Percentiles rank a stretch among this genome's conserved stretches.
Conservation (phyloP, 2,797 vertebrate genomes). For the Podargus strigoides region DNA sequence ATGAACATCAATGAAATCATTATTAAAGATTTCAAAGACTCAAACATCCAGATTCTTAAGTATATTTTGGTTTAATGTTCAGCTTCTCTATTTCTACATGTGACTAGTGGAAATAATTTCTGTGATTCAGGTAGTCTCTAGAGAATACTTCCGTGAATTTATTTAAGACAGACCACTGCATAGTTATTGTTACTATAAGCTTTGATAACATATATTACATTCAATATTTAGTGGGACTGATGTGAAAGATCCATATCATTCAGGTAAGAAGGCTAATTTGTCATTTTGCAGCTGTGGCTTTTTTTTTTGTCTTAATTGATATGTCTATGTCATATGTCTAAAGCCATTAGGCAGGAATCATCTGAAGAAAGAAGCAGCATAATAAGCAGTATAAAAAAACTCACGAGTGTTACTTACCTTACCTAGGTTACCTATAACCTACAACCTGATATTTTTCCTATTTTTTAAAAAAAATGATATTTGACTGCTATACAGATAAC, state of each 20-base stretch:
- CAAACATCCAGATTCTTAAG: neutral
- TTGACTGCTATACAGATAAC: neutral
- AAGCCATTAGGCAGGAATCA: neutral
- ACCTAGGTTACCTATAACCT: neutral
- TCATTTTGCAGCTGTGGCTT: neutral
- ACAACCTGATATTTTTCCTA: neutral
- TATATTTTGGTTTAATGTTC: neutral
- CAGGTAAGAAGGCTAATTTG: neutral
- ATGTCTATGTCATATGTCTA: neutral
- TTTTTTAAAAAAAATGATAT: neutral
- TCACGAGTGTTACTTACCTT: neutral
- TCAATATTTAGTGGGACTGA: neutral
- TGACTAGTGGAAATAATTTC: neutral
- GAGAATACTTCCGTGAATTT: neutral
- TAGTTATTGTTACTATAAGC: neutral
- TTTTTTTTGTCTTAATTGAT: neutral
- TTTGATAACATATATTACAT: neutral
- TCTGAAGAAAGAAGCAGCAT: neutral
- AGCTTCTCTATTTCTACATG: neutral
- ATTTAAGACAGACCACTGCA: neutral
- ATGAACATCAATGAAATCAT: neutral
- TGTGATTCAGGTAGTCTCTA: neutral
- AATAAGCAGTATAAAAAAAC: neutral
- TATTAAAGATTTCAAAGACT: neutral
- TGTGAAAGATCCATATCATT: neutral